These are phyloP conservation scores for Pseudoatta argentina DNA, from an alignment of 1,140 invertebrate genomes.

Conservation along the genomic window DNA sequence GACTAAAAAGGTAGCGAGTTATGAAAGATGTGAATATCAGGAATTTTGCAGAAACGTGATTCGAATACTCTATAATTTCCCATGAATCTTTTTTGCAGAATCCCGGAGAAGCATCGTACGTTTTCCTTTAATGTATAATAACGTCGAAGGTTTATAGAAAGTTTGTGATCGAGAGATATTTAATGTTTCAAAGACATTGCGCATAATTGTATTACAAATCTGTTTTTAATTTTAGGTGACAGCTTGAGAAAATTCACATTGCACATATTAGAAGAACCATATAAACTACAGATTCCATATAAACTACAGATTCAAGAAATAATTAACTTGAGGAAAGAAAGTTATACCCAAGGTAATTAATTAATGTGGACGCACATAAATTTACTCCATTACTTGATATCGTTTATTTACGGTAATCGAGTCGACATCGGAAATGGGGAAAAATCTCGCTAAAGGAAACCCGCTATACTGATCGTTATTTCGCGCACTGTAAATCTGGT, in stretches of 20 bases:
- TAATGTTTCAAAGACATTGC: not conserved
- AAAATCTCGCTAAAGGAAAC: constrained; percentile 15
- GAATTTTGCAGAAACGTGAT: constrained; percentile 12
- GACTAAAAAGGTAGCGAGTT: constrained; percentile 24
- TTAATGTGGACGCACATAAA: not conserved
- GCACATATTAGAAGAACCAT: not conserved
- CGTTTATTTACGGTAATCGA: constrained; percentile 1
- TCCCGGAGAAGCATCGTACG: not conserved
- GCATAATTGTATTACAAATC: constrained; percentile 1
- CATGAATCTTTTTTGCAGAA: constrained; percentile 1
- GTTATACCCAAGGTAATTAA: not conserved
- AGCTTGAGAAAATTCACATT: not conserved
- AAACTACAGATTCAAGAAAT: not conserved
- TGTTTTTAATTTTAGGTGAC: not conserved
- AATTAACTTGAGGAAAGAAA: not conserved
- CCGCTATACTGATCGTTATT: constrained; percentile 6
- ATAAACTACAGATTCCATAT: not conserved
- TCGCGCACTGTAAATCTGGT: constrained; percentile 29
- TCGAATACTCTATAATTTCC: constrained; percentile 23
- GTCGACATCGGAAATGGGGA: not conserved
- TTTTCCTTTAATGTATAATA: not conserved
- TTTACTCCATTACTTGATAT: too few species aligned
- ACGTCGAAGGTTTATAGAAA: not conserved
- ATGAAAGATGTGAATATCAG: constrained; percentile 13
- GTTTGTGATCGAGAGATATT: not conserved